A percentile compares a stretch with the other conserved stretches of the same genome.
phyloP scores from a whole-genome alignment of 2,888 invertebrate genomes.

The Amphipoea lucens region DNA sequence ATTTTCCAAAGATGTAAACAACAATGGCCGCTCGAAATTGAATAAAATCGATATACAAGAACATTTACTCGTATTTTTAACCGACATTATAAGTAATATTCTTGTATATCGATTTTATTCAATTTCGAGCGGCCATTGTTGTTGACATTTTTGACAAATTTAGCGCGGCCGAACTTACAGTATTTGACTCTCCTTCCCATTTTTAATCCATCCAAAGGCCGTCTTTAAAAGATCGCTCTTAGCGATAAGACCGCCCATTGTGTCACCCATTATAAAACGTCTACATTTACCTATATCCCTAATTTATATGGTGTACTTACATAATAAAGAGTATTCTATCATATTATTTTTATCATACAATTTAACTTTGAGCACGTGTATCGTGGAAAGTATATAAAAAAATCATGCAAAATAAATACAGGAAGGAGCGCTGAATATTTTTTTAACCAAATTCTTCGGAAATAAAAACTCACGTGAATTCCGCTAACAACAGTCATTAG shows the following conservation, averaged over 20 bases:
- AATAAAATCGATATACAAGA: no score
- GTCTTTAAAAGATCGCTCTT: neutral
- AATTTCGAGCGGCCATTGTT: no score
- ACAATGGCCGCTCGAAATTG: no score
- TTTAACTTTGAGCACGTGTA: neutral
- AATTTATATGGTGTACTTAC: neutral
- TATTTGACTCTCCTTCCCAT: neutral
- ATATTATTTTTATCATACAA: neutral
- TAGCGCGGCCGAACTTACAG: no score
- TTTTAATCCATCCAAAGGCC: neutral
- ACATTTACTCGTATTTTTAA: no score
- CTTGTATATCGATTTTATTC: no score
- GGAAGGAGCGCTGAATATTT: neutral
- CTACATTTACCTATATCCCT: neutral
- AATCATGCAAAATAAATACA: neutral
- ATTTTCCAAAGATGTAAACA: no score
- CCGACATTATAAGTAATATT: no score
- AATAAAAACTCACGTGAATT: neutral
- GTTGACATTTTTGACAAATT: no score
- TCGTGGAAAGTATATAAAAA: neutral
- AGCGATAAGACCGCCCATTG: neutral
- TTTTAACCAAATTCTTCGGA: no score
- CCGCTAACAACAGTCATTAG: conserved; percentile 36
- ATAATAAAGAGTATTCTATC: neutral
- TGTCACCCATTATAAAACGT: neutral